These are phyloP conservation scores for Mesorhabditis belari DNA, from an alignment of 2,888 invertebrate species.

Conservation along the genomic window DNA sequence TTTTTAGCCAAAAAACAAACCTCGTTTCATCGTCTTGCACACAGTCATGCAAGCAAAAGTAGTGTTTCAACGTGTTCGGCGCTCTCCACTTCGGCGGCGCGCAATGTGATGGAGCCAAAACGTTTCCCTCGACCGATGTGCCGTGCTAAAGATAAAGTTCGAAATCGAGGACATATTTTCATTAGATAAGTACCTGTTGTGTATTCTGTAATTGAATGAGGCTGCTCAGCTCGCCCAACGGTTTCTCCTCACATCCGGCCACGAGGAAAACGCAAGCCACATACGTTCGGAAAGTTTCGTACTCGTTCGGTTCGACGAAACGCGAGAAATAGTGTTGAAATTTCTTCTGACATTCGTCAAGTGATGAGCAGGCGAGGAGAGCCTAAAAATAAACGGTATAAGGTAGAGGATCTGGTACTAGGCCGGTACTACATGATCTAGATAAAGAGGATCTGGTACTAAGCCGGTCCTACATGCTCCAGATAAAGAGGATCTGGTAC, in stretches of 20 bases:
- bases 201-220: constrained; percentile 72
- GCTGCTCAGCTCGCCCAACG: constrained; percentile 73
- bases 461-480: no score
- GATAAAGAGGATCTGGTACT: no score
- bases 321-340: constrained; percentile 1
- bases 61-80: constrained; percentile 75
- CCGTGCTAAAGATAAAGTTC: constrained; percentile 30
- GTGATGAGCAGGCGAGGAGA: constrained; percentile 6
- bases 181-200: constrained; percentile 60
- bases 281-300: constrained; percentile 76
- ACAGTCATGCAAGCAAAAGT: constrained; percentile 74
- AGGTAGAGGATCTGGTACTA: no score
- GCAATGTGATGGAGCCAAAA: constrained; percentile 38
- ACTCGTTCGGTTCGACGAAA: constrained; percentile 63
- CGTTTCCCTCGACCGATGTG: constrained; percentile 12
- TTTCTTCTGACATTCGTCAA: constrained; percentile 7
- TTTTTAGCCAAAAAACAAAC: constrained; percentile 58
- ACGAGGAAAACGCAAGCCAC: constrained; percentile 61
- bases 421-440: no score
- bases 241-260: constrained; percentile 61
- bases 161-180: not conserved
- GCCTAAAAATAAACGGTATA: constrained; percentile 14
- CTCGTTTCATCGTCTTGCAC: constrained; percentile 67
- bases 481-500: no score
- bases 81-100: constrained; percentile 56